Evolutionary conservation across 2,888 invertebrate genomes (phyloP).

Genomic region (Cheilosia pagana): DNA sequence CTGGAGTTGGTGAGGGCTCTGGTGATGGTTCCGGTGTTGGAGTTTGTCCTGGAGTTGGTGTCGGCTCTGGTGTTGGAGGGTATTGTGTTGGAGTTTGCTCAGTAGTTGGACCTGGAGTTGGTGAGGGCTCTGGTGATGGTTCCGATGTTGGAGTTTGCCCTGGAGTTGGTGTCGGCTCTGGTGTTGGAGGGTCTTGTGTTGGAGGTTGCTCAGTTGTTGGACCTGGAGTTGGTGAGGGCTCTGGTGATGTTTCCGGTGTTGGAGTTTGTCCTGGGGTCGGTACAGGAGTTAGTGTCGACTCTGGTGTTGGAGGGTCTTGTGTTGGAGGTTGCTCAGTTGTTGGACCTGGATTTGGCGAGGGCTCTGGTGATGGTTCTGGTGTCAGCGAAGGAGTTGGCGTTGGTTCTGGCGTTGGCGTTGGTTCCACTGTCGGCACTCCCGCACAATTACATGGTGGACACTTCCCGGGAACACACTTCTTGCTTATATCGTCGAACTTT

Average conservation of each 20-base stretch:
- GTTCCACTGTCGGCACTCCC: background rate
- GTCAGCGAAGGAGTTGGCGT: background rate
- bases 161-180: background rate
- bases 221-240: background rate
- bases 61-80: background rate
- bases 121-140: background rate
- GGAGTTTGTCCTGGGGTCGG: background rate
- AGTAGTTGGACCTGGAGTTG: no score
- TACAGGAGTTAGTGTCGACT: background rate
- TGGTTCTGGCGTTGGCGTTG: background rate
- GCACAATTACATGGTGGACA: slow-evolving; percentile 71
- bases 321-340: background rate
- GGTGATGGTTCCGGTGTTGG: slow-evolving; percentile 10
- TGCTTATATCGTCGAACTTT: slow-evolving; percentile 30
- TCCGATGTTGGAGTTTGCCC: background rate
- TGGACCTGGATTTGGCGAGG: background rate
- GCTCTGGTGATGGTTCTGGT: background rate
- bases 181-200: background rate
- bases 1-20: background rate
- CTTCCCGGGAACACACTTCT: slow-evolving; percentile 64
- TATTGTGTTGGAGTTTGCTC: background rate
- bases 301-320: background rate
- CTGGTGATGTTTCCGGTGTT: background rate
- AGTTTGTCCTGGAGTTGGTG: slow-evolving; percentile 4
- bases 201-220: no score